Evolutionary conservation across 2,113 vertebrate species (phyloP), one percentile per base, ranked within the genome.

Genomic region (human (Homo sapiens)): DNA sequence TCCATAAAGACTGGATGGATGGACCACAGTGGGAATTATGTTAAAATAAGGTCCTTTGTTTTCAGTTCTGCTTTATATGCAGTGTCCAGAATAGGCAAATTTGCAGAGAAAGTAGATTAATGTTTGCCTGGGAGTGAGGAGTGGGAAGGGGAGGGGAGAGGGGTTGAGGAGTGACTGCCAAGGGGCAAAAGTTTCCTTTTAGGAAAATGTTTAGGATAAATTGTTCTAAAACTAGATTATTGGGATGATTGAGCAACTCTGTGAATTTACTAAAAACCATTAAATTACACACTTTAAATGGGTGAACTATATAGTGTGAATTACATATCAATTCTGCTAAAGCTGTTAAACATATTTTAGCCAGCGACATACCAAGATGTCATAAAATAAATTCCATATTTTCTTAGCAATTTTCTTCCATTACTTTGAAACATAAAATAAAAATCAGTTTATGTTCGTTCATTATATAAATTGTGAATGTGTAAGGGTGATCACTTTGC

Each of bases 391-490:
- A 75, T 87, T 87, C 20, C 52, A 23, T 68, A 78, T 73, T 76
- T 90, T 79, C 64, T 57, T 95, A 93, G 45, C 5, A 76, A 48
- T 88, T 93, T 96, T 93, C 40, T 81, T 78, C 35, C 18, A 70
- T 50, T 25, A 52, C n/a, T 14, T 92, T 86, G 23, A n/a, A 64
- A 64, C 61, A 32, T 64, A 64, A 64, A 64, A 64, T 64, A 30
- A 64, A 64, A 64, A 45, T 40, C 45, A 86, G 10, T 80, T 38
- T 70, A n/a, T 75, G 12, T 35, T 84, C 27, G 6, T 79, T 82
- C 70, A 18, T 80, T 89, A 81, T 20, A 43, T 91, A 45, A 82
- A 64, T 52, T 68, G 22, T 90, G 40, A 93, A 32, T 50, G 81
- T 82, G 4, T 81, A 72, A 57, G 23, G 22, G 22, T 38, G 45